These are phyloP conservation scores for Aphaenogaster ashmeadi DNA, from an alignment of 1,140 invertebrate genomes.

Conservation along the genomic window DNA sequence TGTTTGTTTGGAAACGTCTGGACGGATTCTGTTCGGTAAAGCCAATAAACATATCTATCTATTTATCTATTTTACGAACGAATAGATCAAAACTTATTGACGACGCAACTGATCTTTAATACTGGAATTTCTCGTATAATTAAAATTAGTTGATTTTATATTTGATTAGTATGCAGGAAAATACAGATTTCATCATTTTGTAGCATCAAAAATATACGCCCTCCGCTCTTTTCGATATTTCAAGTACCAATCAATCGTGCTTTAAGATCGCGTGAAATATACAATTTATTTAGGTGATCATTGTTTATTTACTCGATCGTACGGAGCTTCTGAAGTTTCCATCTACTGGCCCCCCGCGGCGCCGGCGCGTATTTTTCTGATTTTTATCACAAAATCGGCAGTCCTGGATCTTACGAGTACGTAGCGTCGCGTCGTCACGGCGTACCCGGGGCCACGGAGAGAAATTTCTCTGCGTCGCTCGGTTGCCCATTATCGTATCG, in stretches of 20 bases:
- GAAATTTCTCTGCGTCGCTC: slow-evolving; percentile 79
- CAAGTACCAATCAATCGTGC: too few species aligned
- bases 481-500: slow-evolving; percentile 82
- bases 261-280: background rate
- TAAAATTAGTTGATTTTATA: background rate
- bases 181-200: background rate
- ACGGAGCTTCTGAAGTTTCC: slow-evolving; percentile 17
- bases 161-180: background rate
- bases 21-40: background rate
- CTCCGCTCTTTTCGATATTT: background rate
- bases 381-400: slow-evolving; percentile 57
- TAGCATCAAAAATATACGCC: background rate
- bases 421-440: slow-evolving; percentile 49
- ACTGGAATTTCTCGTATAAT: background rate
- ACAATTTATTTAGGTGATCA: background rate
- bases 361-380: slow-evolving; percentile 8
- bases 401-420: slow-evolving; percentile 42
- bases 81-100: background rate
- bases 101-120: background rate
- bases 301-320: background rate
- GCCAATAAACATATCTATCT: background rate
- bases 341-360: background rate
- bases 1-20: background rate
- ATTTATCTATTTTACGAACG: background rate
- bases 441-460: slow-evolving; percentile 60